These are phyloP conservation scores for Macropodus opercularis DNA, from an alignment of 2,797 vertebrate species.

Conservation along the genomic window DNA sequence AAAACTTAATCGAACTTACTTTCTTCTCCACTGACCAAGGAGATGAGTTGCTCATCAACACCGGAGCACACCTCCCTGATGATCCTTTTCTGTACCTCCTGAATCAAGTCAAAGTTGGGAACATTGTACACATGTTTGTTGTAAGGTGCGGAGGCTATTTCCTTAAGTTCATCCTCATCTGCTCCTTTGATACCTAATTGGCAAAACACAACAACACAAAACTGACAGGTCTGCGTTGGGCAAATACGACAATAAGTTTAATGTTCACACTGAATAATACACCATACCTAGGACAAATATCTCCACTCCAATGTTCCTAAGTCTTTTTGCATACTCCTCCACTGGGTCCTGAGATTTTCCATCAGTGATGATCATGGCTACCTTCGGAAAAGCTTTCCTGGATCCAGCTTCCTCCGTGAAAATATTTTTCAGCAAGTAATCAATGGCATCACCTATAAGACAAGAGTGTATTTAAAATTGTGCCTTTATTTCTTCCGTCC, in stretches of 20 bases:
- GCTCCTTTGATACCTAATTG: constrained; percentile 96
- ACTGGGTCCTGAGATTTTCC: constrained; percentile 99
- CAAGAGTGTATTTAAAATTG: constrained; percentile 27
- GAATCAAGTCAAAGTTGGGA: constrained; percentile 93
- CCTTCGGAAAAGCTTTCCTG: constrained; percentile 93
- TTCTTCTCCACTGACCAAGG: constrained; percentile 92
- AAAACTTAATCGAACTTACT: constrained; percentile 77
- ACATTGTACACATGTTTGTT: constrained; percentile 95
- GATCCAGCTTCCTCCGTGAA: constrained; percentile 91
- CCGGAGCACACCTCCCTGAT: constrained; percentile 93
- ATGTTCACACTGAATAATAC: constrained; percentile 64
- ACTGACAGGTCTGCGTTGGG: constrained; percentile 27
- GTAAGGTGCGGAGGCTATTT: constrained; percentile 94
- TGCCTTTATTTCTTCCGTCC: neutral
- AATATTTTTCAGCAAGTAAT: constrained; percentile 91
- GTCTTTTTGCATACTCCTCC: constrained; percentile 91
- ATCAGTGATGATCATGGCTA: constrained; percentile 98
- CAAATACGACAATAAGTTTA: constrained; percentile 38
- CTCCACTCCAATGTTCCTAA: constrained; percentile 94
- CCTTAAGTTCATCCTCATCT: constrained; percentile 94
- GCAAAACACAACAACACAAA: constrained; percentile 42
- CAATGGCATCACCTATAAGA: constrained; percentile 92
- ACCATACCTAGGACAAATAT: constrained; percentile 94
- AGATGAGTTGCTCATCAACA: constrained; percentile 92
- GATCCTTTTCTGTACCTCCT: constrained; percentile 91